These are phyloP conservation scores for Lycopodina hypogea DNA, from an alignment of 37 sponge, comb jelly and placozoan species.

Conservation along the genomic window DNA sequence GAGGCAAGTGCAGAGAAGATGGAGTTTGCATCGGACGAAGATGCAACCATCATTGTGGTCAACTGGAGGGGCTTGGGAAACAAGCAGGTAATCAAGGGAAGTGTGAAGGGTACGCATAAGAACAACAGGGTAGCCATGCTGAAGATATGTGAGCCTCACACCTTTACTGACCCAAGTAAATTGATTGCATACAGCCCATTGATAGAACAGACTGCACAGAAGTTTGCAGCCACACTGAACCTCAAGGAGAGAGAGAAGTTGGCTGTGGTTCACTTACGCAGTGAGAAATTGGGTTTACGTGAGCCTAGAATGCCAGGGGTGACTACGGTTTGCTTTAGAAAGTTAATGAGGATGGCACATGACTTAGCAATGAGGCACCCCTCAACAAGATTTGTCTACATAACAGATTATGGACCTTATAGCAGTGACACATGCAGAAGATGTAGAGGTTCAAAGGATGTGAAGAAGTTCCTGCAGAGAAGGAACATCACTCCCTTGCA, in stretches of 20 bases:
- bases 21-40: not conserved
- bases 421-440: constrained; percentile 44
- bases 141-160: not conserved
- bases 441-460: constrained; percentile 11
- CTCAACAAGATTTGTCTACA: not conserved
- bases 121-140: constrained; percentile 20
- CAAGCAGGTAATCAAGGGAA: not conserved
- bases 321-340: constrained; percentile 1
- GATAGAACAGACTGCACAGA: not conserved
- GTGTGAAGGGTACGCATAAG: constrained; percentile 27
- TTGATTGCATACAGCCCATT: not conserved
- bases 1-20: not conserved
- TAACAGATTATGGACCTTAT: constrained; percentile 33
- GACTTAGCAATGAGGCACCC: not conserved
- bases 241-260: not conserved
- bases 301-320: constrained; percentile 21
- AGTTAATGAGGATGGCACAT: constrained; percentile 3
- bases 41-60: constrained; percentile 25
- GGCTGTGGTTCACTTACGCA: constrained; percentile 40
- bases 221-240: not conserved
- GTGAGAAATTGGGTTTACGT: constrained; percentile 45
- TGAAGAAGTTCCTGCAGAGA: not conserved
- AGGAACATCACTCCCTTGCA: not conserved
- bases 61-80: constrained; percentile 39
- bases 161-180: too few species aligned